Evolutionary conservation across 2,888 invertebrate genomes (phyloP).

Genomic region (Pasiphila rectangulata): DNA sequence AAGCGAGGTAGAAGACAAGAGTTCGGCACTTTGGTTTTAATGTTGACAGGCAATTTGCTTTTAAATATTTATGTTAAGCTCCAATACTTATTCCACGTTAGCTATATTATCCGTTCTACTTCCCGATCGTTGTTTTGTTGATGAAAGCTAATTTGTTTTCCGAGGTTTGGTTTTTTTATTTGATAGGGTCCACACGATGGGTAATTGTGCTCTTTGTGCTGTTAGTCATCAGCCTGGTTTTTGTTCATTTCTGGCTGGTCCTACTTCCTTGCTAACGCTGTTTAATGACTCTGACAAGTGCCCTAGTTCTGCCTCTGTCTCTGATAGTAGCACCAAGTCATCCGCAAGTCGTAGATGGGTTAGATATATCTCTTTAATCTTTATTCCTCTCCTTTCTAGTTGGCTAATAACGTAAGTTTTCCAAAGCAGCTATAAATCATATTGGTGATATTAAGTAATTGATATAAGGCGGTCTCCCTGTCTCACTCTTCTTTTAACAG

Average conservation of each 20-base stretch:
- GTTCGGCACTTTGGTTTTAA: slow-evolving; percentile 10
- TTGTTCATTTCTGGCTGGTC: slow-evolving; percentile 25
- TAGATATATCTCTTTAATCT: background rate
- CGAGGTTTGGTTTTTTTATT: slow-evolving; percentile 22
- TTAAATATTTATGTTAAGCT: slow-evolving; percentile 20
- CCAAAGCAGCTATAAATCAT: slow-evolving; percentile 8
- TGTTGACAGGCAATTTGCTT: slow-evolving; percentile 17
- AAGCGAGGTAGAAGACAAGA: background rate
- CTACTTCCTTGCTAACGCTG: slow-evolving; percentile 18
- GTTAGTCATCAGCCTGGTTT: slow-evolving; percentile 32
- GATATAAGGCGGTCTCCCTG: slow-evolving; percentile 29
- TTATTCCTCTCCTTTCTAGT: slow-evolving; percentile 7
- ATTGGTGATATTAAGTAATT: too few relatives aligned
- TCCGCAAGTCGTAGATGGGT: slow-evolving; percentile 21
- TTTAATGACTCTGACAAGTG: too few relatives aligned
- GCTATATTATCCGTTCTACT: slow-evolving; percentile 12
- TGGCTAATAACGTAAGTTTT: slow-evolving; percentile 1
- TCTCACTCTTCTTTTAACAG: slow-evolving; percentile 21
- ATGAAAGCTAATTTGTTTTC: slow-evolving; percentile 16
- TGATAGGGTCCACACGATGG: slow-evolving; percentile 11
- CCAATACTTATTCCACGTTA: slow-evolving; percentile 23
- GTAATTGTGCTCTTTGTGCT: slow-evolving; percentile 10
- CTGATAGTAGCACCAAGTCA: slow-evolving; percentile 12
- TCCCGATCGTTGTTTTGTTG: slow-evolving; percentile 8
- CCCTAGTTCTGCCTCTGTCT: background rate